These are phyloP conservation scores for Chaetogeoica ovagalla DNA, from an alignment of 2,888 invertebrate species.

Conservation along the genomic window DNA sequence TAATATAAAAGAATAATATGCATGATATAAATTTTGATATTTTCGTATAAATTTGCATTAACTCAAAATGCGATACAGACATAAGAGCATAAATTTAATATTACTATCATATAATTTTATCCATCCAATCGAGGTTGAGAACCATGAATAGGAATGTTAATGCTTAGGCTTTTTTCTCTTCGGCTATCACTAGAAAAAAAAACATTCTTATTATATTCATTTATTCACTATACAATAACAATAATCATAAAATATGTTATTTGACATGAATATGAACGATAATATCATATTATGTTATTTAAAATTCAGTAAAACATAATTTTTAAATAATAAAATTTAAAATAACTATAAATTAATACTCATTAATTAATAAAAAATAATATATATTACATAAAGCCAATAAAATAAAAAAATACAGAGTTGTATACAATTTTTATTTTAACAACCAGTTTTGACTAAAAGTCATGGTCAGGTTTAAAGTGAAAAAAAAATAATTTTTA, in stretches of 20 bases:
- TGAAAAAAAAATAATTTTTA: not conserved
- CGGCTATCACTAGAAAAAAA: slow-evolving; percentile 65
- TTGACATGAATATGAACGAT: too few relatives aligned
- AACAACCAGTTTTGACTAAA: too few relatives aligned
- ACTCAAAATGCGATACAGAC: slow-evolving; percentile 28
- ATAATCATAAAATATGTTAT: too few relatives aligned
- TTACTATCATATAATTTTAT: slow-evolving; percentile 23
- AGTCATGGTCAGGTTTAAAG: too few relatives aligned
- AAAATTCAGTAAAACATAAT: too few relatives aligned
- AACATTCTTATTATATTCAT: slow-evolving; percentile 22
- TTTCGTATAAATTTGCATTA: slow-evolving; percentile 19
- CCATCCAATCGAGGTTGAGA: slow-evolving; percentile 25
- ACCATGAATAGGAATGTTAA: slow-evolving; percentile 30
- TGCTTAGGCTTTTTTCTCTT: slow-evolving; percentile 74
- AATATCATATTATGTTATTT: too few relatives aligned
- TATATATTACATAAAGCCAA: too few relatives aligned
- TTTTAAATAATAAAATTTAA: too few relatives aligned
- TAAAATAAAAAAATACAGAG: too few relatives aligned
- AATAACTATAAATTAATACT: too few relatives aligned
- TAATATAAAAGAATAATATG: not conserved
- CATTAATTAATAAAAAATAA: too few relatives aligned
- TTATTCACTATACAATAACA: not conserved
- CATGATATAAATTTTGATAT: slow-evolving; percentile 12
- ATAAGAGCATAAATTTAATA: slow-evolving; percentile 47
- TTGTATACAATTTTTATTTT: too few relatives aligned